Conservation (phyloP, 2,797 vertebrate genomes). For the Tokudaia tokunoshimensis region DNA sequence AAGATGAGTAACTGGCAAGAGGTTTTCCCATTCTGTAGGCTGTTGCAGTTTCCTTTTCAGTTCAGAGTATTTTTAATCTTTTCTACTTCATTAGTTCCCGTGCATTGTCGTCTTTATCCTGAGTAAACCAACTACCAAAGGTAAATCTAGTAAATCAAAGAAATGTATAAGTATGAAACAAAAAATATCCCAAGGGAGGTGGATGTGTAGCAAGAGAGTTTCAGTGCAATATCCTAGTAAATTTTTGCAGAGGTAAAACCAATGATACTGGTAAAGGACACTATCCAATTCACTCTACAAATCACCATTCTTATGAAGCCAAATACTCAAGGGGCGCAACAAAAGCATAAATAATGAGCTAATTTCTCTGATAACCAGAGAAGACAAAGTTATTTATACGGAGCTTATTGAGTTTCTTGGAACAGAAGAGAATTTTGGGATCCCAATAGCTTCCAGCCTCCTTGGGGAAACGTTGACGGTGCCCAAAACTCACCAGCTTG, state of each 20-base stretch:
- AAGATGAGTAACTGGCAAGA: background rate
- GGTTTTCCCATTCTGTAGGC: background rate
- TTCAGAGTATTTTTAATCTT: background rate
- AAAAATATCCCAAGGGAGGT: background rate
- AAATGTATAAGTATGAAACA: background rate
- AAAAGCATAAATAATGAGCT: background rate
- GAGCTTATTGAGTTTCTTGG: no score
- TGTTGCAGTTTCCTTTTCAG: background rate
- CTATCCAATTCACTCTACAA: background rate
- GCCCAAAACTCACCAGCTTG: no score
- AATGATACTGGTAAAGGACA: background rate
- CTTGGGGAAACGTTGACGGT: no score
- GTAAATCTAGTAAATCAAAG: background rate
- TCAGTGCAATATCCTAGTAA: background rate
- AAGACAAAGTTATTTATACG: no score
- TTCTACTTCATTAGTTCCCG: background rate
- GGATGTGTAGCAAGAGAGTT: background rate
- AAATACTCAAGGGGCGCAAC: background rate
- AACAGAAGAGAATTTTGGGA: no score
- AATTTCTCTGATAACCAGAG: background rate
- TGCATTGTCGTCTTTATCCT: background rate
- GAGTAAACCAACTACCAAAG: background rate
- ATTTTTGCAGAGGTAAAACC: background rate
- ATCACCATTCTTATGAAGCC: background rate
- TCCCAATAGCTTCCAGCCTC: no score